These are phyloP conservation scores for Branchellion lobata DNA, from an alignment of 2,888 invertebrate species.

Conservation along the genomic window DNA sequence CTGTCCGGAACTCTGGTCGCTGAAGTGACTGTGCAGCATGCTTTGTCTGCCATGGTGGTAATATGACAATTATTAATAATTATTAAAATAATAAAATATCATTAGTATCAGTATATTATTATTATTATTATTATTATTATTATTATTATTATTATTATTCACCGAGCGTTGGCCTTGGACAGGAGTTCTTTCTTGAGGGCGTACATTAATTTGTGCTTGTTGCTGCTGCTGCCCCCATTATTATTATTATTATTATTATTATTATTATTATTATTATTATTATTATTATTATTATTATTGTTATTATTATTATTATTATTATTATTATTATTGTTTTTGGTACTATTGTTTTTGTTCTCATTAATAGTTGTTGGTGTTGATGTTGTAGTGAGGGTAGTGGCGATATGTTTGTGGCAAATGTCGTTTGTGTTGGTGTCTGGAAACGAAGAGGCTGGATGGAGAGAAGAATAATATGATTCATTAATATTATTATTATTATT, in stretches of 20 bases:
- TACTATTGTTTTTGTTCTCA: background rate
- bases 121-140: background rate
- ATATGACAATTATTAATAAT: no score
- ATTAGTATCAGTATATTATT: no score
- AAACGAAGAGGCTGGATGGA: no score
- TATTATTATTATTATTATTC: background rate
- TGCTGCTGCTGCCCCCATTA: background rate
- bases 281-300: background rate
- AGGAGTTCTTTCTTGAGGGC: constrained; percentile 26
- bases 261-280: background rate
- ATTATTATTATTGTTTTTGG: background rate
- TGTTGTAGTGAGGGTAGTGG: no score
- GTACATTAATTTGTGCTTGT: background rate
- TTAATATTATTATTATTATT: background rate
- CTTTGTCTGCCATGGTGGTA: background rate
- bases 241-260: constrained; percentile 8
- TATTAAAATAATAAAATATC: no score
- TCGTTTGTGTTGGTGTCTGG: no score
- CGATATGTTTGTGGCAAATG: no score
- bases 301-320: constrained; percentile 2
- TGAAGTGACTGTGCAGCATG: background rate
- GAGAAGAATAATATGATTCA: background rate
- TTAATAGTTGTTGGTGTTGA: no score
- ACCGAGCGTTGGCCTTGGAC: background rate
- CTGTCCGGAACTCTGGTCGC: background rate